Percentiles rank a stretch among this genome's conserved stretches.
Evolutionary conservation across 2,113 vertebrate species (phyloP).

Genomic region (Centrocercus urophasianus): DNA sequence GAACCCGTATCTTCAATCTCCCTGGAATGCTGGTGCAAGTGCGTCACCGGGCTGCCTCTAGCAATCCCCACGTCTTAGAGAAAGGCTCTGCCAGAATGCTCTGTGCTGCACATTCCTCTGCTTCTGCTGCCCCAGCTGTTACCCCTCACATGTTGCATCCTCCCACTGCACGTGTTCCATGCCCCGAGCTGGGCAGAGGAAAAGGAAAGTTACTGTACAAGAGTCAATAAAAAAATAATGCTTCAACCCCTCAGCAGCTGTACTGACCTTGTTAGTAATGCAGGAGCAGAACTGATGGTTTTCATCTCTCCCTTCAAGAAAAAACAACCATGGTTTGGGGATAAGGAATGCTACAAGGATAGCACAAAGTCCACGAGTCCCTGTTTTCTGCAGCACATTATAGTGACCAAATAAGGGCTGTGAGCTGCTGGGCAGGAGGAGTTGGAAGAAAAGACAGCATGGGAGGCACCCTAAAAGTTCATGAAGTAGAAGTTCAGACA

Average conservation of each 20-base stretch:
- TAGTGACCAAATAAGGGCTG: not conserved
- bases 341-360: not conserved
- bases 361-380: not conserved
- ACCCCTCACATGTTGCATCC: not conserved
- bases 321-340: not conserved
- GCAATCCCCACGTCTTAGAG: not conserved
- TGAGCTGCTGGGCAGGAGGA: not conserved
- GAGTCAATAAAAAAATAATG: not conserved
- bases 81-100: not conserved
- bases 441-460: not conserved
- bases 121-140: not conserved
- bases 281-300: not conserved
- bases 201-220: not conserved
- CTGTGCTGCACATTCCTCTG: not conserved
- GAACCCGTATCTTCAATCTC: slow-evolving; percentile 60
- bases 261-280: accelerated
- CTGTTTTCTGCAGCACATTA: not conserved
- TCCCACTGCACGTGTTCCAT: not conserved
- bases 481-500: not conserved
- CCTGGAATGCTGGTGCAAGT: slow-evolving; percentile 36
- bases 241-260: accelerated
- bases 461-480: not conserved
- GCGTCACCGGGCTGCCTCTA: slow-evolving; percentile 53
- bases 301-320: not conserved
- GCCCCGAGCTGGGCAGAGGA: not conserved